Evolutionary conservation across 92 coral and sea anemone species (phyloP).

Genomic region (Phenganax subtilis): DNA sequence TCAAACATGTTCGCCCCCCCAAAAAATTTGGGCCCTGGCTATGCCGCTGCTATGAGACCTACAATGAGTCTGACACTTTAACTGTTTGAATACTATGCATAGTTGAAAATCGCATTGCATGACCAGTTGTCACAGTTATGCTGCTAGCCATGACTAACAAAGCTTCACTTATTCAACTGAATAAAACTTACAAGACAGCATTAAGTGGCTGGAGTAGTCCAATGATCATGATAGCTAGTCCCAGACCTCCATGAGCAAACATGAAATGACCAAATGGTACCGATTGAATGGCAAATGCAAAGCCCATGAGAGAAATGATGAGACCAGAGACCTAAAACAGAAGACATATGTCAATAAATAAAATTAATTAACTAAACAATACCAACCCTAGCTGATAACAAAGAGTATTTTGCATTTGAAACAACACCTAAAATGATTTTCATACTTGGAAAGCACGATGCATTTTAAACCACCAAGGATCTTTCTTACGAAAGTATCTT

Average conservation of each 20-base stretch:
- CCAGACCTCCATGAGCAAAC: constrained; percentile 84
- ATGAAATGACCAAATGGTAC: constrained; percentile 93
- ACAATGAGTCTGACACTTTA: not conserved
- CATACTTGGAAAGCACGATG: constrained; percentile 83
- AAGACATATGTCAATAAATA: not conserved
- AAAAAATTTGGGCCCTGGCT: no score
- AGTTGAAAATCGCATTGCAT: no score
- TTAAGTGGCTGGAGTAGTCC: constrained; percentile 82
- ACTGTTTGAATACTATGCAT: no score
- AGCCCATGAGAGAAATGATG: constrained; percentile 69
- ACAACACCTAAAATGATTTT: not conserved
- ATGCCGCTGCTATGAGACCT: not conserved
- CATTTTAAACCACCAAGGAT: constrained; percentile 99
- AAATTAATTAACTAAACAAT: no score
- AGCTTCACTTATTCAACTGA: not conserved
- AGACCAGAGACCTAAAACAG: constrained; percentile 71
- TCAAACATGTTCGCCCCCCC: no score
- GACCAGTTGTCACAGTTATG: no score
- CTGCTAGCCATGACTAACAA: not conserved
- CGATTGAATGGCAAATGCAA: constrained; percentile 68
- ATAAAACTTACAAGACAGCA: constrained; percentile 72
- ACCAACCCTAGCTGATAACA: not conserved
- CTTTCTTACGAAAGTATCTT: constrained; percentile 77
- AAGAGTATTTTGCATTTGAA: not conserved
- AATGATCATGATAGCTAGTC: constrained; percentile 73